phyloP scores from a whole-genome alignment of 1,140 invertebrate genomes.

The Andrena cerasifolii region DNA sequence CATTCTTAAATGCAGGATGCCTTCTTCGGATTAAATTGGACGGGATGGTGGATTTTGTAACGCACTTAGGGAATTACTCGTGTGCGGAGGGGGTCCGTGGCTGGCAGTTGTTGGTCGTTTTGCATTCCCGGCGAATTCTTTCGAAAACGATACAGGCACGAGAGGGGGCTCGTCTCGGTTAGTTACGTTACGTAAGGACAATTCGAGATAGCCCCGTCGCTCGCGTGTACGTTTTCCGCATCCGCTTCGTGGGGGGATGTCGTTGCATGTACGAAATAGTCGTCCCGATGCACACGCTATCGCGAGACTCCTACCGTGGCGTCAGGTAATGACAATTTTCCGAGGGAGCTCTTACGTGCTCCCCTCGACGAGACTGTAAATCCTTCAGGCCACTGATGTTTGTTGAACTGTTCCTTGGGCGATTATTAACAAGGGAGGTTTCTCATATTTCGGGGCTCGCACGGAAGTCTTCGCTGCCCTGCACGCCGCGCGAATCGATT shows the following conservation, averaged over 20 bases:
- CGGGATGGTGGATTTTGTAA: too few relatives aligned
- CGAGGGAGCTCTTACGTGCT: slow-evolving; percentile 24
- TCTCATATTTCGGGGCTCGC: too few relatives aligned
- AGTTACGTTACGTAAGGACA: slow-evolving; percentile 32
- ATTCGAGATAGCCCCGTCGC: slow-evolving; percentile 42
- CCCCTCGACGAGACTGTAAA: not conserved
- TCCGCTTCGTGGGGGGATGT: not conserved
- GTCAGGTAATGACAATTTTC: slow-evolving; percentile 8
- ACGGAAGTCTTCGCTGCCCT: too few relatives aligned
- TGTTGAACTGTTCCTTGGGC: not conserved
- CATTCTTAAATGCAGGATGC: too few relatives aligned
- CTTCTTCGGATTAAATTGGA: too few relatives aligned
- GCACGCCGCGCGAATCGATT: too few relatives aligned
- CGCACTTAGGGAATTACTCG: too few relatives aligned
- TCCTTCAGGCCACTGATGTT: not conserved
- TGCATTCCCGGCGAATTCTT: slow-evolving; percentile 34
- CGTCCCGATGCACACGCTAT: slow-evolving; percentile 35
- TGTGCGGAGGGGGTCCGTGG: too few relatives aligned
- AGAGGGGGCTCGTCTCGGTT: not conserved
- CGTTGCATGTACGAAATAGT: slow-evolving; percentile 38
- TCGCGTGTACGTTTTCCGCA: slow-evolving; percentile 29
- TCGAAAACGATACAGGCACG: slow-evolving; percentile 18
- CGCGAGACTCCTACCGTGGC: not conserved
- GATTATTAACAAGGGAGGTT: too few relatives aligned
- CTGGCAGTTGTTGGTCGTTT: slow-evolving; percentile 17